A percentile compares a stretch with the other conserved stretches of the same genome.
Conservation (phyloP, 2,797 vertebrate genomes). For the Chelonia mydas region DNA sequence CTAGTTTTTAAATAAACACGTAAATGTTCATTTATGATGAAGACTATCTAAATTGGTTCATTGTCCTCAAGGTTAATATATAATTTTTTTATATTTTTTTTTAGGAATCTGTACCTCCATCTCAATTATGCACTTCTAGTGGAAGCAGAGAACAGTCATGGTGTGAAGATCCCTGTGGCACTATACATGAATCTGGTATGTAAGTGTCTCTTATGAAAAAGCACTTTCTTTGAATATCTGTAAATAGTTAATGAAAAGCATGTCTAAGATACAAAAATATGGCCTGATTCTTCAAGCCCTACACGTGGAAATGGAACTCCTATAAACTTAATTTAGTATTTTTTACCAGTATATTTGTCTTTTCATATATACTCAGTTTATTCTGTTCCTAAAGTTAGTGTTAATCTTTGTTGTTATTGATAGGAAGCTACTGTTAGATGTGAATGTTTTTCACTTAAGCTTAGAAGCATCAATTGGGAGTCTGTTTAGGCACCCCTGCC, state of each 20-base stretch:
- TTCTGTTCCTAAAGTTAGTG: neutral
- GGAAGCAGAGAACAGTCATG: constrained; percentile 39
- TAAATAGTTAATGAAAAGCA: neutral
- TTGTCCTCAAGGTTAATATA: neutral
- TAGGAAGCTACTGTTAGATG: neutral
- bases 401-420: neutral
- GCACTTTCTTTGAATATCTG: neutral
- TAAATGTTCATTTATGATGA: neutral
- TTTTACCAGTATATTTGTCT: neutral
- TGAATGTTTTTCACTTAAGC: neutral
- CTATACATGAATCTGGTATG: constrained; percentile 73
- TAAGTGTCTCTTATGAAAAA: neutral
- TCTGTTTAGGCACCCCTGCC: neutral
- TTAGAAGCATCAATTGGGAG: neutral
- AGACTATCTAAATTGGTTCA: neutral
- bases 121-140: constrained; percentile 55
- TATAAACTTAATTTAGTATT: neutral
- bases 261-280: neutral
- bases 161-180: neutral
- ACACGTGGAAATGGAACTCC: neutral
- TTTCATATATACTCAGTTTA: neutral
- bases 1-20: neutral
- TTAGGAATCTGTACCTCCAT: constrained; percentile 61
- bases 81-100: constrained; percentile 3
- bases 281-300: rapidly evolving